These are phyloP conservation scores for Philereme transversata DNA, from an alignment of 2,888 invertebrate species.

Conservation along the genomic window DNA sequence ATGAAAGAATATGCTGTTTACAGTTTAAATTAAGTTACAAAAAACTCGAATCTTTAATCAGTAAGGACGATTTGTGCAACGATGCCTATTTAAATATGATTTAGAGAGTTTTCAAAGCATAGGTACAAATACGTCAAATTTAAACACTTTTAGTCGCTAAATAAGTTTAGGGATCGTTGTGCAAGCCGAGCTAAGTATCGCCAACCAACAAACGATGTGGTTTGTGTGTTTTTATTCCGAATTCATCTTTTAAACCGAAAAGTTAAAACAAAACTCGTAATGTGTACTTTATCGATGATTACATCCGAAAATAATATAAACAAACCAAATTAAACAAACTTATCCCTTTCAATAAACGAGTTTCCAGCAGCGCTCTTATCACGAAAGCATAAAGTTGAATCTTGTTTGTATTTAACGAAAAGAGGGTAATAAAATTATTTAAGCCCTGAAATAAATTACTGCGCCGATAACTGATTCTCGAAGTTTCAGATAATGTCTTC, in stretches of 20 bases:
- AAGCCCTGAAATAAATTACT: conserved; percentile 35
- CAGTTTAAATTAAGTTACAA: too few species aligned
- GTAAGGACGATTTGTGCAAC: too few species aligned
- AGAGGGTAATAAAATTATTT: conserved; percentile 35
- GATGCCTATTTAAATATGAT: too few species aligned
- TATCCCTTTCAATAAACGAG: conserved; percentile 8
- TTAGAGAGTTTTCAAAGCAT: too few species aligned
- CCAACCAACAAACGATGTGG: too few species aligned
- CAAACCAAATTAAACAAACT: conserved; percentile 28
- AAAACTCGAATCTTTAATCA: too few species aligned
- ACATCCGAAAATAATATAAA: conserved; percentile 23
- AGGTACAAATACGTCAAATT: too few species aligned
- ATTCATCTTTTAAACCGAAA: conserved; percentile 17
- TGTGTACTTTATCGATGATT: conserved; percentile 26
- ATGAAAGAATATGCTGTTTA: too few species aligned
- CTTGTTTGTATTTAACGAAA: conserved; percentile 12
- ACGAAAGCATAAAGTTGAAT: conserved; percentile 18
- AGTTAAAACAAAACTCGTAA: conserved; percentile 10
- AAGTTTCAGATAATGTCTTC: conserved; percentile 16
- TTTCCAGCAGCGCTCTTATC: conserved; percentile 13
- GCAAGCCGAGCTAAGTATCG: too few species aligned
- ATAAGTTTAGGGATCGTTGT: too few species aligned
- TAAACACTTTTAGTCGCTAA: too few species aligned
- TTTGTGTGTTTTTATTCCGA: not conserved
- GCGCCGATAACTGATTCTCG: conserved; percentile 30